Conservation (phyloP, 2,797 vertebrate genomes). For the Enteromius viviparus region DNA sequence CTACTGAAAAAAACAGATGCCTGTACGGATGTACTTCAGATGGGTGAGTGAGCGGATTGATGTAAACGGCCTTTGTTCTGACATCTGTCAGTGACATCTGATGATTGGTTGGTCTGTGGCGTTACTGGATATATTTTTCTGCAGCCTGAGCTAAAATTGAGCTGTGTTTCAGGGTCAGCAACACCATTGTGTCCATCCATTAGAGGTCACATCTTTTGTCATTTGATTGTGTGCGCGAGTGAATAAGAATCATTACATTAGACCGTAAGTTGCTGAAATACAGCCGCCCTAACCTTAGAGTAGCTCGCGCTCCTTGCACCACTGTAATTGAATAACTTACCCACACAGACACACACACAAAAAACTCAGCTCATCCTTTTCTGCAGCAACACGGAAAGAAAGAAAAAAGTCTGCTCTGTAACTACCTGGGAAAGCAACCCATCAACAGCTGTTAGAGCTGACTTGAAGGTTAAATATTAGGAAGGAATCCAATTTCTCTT, state of each 20-base stretch:
- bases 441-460: conserved; percentile 96
- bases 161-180: conserved; percentile 45
- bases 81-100: conserved; percentile 76
- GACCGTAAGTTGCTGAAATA: conserved; percentile 67
- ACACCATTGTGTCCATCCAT: conserved; percentile 57
- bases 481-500: conserved; percentile 99
- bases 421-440: conserved; percentile 93
- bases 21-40: conserved; percentile 62
- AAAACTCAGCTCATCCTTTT: conserved; percentile 78
- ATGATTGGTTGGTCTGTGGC: conserved; percentile 63
- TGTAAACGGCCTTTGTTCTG: conserved; percentile 72
- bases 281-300: conserved; percentile 75
- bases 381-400: conserved; percentile 48
- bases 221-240: conserved; percentile 45
- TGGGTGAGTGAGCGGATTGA: conserved; percentile 63
- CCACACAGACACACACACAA: conserved; percentile 52
- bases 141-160: conserved; percentile 64
- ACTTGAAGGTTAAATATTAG: conserved; percentile 99
- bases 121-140: conserved; percentile 66
- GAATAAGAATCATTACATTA: conserved; percentile 49
- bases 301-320: conserved; percentile 78
- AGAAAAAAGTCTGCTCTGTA: conserved; percentile 86
- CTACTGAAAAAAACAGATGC: conserved; percentile 59
- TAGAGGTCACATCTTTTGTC: conserved; percentile 37
- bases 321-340: conserved; percentile 85